Evolutionary conservation across 2,113 vertebrate species (phyloP).

Genomic region (Microtus montanus): DNA sequence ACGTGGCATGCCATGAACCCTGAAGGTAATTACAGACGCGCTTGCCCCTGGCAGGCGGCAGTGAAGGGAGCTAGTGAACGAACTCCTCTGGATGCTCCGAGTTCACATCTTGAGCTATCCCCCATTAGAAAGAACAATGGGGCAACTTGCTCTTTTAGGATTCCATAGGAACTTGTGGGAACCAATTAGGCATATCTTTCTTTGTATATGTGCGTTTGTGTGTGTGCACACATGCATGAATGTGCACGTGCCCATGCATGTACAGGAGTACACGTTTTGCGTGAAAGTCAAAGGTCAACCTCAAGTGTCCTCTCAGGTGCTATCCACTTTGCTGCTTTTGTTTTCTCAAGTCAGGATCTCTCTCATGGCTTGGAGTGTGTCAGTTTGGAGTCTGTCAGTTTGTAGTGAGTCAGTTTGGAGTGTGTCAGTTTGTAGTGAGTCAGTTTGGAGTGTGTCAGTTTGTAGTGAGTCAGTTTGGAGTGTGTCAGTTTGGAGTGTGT

Average conservation of each 20-base stretch:
- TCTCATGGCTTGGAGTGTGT: not conserved
- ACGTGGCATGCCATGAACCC: accelerated
- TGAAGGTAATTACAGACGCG: not conserved
- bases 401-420: not conserved
- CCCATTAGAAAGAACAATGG: not conserved
- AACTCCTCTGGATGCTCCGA: not conserved
- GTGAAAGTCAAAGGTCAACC: not conserved
- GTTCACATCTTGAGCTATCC: not conserved
- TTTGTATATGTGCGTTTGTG: not conserved
- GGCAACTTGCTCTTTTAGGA: not conserved
- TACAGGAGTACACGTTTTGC: not conserved
- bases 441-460: not conserved
- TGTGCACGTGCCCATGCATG: not conserved
- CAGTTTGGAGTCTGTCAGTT: not conserved
- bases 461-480: not conserved
- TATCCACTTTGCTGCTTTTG: not conserved
- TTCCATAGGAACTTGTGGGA: not conserved
- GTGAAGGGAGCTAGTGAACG: not conserved
- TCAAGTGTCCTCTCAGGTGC: not conserved
- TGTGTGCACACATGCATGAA: not conserved
- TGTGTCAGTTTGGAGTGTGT: not conserved
- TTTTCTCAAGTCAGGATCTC: not conserved
- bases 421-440: not conserved
- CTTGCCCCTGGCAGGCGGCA: not conserved
- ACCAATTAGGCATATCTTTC: accelerated